These are phyloP conservation scores for Ferrisia virgata DNA, from an alignment of 2,888 invertebrate species.

Conservation along the genomic window DNA sequence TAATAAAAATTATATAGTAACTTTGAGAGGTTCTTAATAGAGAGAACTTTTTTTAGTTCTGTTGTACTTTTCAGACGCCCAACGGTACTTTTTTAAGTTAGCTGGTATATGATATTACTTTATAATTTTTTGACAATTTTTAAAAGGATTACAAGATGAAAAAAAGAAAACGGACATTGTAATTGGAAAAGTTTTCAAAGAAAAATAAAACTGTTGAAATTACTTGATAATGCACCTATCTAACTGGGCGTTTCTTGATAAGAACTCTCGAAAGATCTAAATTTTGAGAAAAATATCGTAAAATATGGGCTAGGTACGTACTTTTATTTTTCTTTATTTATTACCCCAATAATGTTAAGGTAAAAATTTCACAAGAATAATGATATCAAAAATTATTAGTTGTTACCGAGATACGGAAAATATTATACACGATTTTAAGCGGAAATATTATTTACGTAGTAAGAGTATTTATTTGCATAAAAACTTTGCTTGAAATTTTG, in stretches of 20 bases:
- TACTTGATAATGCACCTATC: not conserved
- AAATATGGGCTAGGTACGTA: too few relatives aligned
- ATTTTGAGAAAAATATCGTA: not conserved
- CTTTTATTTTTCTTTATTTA: not conserved
- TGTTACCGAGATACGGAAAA: not conserved
- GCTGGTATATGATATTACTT: not conserved
- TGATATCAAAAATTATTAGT: constrained; percentile 4
- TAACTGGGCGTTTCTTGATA: not conserved
- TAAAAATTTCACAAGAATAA: not conserved
- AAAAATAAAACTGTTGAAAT: not conserved
- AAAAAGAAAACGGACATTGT: not conserved
- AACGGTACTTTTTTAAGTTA: not conserved
- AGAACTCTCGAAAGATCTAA: not conserved
- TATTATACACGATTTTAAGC: not conserved
- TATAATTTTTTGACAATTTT: constrained; percentile 8
- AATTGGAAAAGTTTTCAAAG: constrained; percentile 32
- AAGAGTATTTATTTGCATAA: too few relatives aligned
- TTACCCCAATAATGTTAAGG: not conserved
- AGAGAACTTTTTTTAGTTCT: not conserved
- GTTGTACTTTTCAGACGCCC: not conserved
- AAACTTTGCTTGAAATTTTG: too few relatives aligned
- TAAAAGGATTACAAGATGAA: not conserved
- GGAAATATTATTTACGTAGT: too few relatives aligned
- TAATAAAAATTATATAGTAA: not conserved
- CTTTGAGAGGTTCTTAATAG: not conserved